Conservation (phyloP, 1,140 invertebrate genomes). For the Neodiprion fabricii region DNA sequence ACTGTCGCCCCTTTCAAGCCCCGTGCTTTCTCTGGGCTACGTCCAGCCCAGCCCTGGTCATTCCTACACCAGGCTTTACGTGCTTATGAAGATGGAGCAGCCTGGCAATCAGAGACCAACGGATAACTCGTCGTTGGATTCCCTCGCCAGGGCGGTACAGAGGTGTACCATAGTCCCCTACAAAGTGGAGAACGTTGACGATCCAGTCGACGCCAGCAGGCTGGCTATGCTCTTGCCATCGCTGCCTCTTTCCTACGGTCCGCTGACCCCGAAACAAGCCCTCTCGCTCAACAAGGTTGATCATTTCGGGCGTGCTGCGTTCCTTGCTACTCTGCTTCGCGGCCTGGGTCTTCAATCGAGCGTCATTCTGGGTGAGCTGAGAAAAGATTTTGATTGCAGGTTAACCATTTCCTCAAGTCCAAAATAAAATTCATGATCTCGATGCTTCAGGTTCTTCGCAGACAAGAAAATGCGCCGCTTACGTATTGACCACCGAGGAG, state of each 20-base stretch:
- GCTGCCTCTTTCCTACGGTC: slow-evolving; percentile 51
- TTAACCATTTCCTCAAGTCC: background rate
- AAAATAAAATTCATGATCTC: slow-evolving; percentile 14
- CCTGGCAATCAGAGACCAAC: slow-evolving; percentile 34
- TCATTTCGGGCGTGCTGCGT: slow-evolving; percentile 52
- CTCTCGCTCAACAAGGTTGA: slow-evolving; percentile 56
- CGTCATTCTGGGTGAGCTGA: slow-evolving; percentile 48
- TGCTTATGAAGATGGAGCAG: slow-evolving; percentile 54
- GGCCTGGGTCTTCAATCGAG: slow-evolving; percentile 49
- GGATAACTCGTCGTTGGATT: slow-evolving; percentile 42
- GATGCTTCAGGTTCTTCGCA: slow-evolving; percentile 47
- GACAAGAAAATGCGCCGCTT: slow-evolving; percentile 49
- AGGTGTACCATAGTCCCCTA: slow-evolving; percentile 51
- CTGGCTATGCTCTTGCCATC: slow-evolving; percentile 47
- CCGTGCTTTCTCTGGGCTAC: slow-evolving; percentile 52
- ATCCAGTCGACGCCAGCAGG: slow-evolving; percentile 46
- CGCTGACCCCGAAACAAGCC: slow-evolving; percentile 51
- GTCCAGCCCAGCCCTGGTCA: slow-evolving; percentile 53
- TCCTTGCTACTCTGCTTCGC: slow-evolving; percentile 48
- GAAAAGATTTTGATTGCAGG: background rate
- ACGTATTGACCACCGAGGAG: slow-evolving; percentile 46
- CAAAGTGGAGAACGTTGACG: slow-evolving; percentile 47
- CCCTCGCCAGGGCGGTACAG: slow-evolving; percentile 51
- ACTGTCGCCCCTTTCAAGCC: slow-evolving; percentile 49
- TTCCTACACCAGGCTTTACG: slow-evolving; percentile 53